Percentiles rank a stretch among this genome's conserved stretches.
Evolutionary conservation across 2,888 invertebrate genomes (phyloP).

Genomic region (Pantelozetes paolii): DNA sequence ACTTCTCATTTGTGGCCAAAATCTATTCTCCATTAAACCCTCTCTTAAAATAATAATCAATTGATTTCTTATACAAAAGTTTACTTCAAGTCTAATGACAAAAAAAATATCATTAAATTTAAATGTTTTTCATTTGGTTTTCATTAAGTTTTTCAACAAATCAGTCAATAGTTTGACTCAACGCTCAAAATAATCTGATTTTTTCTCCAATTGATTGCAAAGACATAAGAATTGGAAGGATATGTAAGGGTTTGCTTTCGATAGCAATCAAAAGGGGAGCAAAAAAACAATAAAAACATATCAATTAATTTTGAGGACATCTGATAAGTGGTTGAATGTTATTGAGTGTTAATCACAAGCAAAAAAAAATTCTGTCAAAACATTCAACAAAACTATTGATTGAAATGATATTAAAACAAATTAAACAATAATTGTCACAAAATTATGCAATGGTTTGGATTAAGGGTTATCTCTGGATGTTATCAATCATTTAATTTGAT

Average conservation of each 20-base stretch:
- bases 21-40: background rate
- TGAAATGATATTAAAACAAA: too few relatives aligned
- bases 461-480: background rate
- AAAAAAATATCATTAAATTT: background rate
- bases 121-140: too few relatives aligned
- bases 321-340: slow-evolving; percentile 1
- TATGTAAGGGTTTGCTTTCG: background rate
- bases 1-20: slow-evolving; percentile 6
- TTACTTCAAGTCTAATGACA: background rate
- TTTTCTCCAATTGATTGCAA: background rate
- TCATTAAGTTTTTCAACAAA: too few relatives aligned
- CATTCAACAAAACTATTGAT: background rate
- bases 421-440: too few relatives aligned
- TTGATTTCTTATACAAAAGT: background rate
- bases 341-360: background rate
- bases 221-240: background rate
- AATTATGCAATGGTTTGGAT: background rate
- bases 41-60: background rate
- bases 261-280: background rate
- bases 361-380: background rate
- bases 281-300: background rate
- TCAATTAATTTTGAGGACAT: slow-evolving; percentile 18
- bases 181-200: background rate
- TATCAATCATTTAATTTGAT: too few relatives aligned
- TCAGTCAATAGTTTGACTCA: too few relatives aligned